Conservation (phyloP, 2,113 vertebrate species). For the Sylvia atricapilla region DNA sequence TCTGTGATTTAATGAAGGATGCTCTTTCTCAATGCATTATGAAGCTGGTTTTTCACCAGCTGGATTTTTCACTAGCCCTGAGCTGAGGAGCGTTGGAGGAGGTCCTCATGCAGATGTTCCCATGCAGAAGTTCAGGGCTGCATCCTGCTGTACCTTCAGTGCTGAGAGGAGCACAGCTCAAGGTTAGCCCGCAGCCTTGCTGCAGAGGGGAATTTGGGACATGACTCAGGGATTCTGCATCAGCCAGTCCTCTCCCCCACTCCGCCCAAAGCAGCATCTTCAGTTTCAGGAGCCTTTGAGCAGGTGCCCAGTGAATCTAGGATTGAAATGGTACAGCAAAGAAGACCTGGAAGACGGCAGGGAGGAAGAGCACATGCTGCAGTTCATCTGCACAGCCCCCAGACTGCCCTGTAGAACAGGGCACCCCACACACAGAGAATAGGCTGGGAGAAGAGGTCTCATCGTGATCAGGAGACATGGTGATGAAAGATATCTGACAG, state of each 20-base stretch:
- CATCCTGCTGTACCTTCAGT: neutral
- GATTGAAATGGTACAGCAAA: neutral
- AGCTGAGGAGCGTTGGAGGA: neutral
- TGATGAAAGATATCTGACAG: neutral
- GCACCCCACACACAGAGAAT: accelerated
- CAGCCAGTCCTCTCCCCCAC: neutral
- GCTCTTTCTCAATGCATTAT: accelerated
- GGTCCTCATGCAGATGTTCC: neutral
- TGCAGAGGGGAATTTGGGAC: constrained; percentile 35
- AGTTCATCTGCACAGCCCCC: neutral
- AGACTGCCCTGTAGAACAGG: neutral
- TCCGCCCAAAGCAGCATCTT: neutral
- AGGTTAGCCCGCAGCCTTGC: constrained; percentile 11
- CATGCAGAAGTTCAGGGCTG: neutral
- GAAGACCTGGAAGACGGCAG: neutral
- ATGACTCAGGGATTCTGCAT: constrained; percentile 38
- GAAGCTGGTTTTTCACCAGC: neutral
- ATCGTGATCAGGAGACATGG: accelerated
- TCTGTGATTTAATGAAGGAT: neutral
- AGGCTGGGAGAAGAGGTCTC: neutral
- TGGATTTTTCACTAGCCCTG: neutral
- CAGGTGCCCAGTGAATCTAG: neutral
- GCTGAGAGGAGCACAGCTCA: neutral
- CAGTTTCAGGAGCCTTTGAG: neutral
- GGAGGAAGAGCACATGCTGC: neutral